Evolutionary conservation across 1,140 invertebrate species (phyloP).

Genomic region (Brachystomella parvula): DNA sequence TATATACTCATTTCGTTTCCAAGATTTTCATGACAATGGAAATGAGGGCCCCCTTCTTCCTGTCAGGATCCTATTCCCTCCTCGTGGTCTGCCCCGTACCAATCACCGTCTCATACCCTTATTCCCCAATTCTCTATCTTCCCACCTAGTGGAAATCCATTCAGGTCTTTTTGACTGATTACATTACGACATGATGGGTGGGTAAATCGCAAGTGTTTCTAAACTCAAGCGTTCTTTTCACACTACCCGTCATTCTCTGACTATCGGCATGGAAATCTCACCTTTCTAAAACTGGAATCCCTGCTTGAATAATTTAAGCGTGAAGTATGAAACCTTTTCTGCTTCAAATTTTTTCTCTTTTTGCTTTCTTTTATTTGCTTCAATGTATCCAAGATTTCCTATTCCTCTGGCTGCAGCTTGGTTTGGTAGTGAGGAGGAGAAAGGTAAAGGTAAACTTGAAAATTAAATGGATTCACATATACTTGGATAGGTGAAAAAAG

Average conservation of each 20-base stretch:
- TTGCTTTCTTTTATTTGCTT: background rate
- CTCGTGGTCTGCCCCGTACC: background rate
- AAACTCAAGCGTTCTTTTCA: background rate
- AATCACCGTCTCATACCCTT: background rate
- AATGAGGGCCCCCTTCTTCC: background rate
- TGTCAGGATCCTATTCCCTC: background rate
- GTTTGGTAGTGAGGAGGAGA: background rate
- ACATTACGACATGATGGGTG: background rate
- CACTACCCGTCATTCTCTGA: background rate
- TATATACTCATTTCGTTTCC: too few species aligned
- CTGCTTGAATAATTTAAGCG: too few species aligned
- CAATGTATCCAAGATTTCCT: too few species aligned
- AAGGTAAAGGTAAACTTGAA: background rate
- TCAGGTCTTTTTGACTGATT: background rate
- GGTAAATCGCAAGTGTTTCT: background rate
- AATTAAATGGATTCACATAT: background rate
- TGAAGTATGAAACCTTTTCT: too few species aligned
- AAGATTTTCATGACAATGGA: conserved; percentile 10
- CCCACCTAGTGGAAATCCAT: too few species aligned
- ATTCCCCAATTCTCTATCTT: background rate
- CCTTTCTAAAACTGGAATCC: background rate
- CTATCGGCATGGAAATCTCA: background rate
- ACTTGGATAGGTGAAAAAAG: background rate
- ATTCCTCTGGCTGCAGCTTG: too few species aligned
- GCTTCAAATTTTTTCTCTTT: background rate